Percentiles rank a stretch among this genome's conserved stretches.
These are phyloP conservation scores for Mastigias papua DNA, from an alignment of 30 jellyfish, hydroid and myxozoan species.

Conservation along the genomic window DNA sequence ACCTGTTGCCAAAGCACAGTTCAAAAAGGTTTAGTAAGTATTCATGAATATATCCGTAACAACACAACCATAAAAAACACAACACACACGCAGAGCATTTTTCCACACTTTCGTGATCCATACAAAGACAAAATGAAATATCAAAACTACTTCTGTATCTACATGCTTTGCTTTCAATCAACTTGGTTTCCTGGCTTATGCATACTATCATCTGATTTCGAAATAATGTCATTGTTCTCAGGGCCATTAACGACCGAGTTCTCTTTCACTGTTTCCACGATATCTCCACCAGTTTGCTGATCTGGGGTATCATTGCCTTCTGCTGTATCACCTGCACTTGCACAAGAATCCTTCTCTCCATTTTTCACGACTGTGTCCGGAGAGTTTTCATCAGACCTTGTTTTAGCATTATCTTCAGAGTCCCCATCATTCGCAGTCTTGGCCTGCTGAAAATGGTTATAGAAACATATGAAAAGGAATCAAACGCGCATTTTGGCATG, in stretches of 20 bases:
- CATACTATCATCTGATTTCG: background rate
- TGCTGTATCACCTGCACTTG: background rate
- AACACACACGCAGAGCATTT: background rate
- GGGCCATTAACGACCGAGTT: background rate
- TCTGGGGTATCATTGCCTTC: background rate
- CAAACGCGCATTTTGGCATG: too few species aligned
- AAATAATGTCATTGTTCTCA: background rate
- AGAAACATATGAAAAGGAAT: background rate
- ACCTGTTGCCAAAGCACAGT: too few species aligned
- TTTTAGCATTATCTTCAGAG: background rate
- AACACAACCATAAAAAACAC: background rate
- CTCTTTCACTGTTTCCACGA: background rate
- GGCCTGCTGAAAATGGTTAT: background rate
- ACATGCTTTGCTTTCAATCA: background rate
- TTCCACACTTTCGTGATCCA: constrained; percentile 1
- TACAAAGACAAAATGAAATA: background rate
- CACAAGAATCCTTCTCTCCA: background rate
- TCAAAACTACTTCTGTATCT: background rate
- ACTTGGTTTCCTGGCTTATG: background rate
- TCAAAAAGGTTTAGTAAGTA: background rate
- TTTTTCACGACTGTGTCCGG: background rate
- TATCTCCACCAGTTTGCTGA: background rate
- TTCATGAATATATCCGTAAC: background rate
- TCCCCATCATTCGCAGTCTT: background rate
- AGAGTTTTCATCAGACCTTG: background rate